Evolutionary conservation across 2,888 invertebrate genomes (phyloP), one percentile per base, ranked within the genome.

Genomic region (Erannis defoliaria): DNA sequence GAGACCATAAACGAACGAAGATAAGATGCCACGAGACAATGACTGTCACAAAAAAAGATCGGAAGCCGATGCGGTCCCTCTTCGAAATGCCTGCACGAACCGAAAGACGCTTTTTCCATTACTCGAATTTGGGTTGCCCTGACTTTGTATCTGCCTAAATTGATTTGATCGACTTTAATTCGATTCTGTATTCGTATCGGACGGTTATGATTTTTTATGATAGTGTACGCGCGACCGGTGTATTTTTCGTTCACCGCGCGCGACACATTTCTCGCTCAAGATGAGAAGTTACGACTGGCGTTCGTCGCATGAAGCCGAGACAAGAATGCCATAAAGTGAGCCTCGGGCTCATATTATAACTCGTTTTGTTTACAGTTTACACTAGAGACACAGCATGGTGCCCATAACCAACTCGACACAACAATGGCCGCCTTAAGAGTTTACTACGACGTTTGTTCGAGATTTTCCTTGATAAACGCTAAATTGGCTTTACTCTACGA

Each of bases 391-490:
- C 70, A 71, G 74, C 73, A 70, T 69, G 76, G 66, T 72, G 75
- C 66, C 79, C 81, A 81, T 84, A 83, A 78, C 77, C 69, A 74
- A 74, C 66, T 85, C 82, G 89, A 89, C 89, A 88, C 77, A 87
- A 89, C 89, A 89, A 90, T 88, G 85, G 86, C 77, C 63, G 77
- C 72, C 76, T 77, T 76, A 75, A 70, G 77, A 79, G 77, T 72
- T 79, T 76, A 76, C 77, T 75, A 72, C 78, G 76, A 74, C 74
- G 77, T 80, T 81, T 74, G 75, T 82, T 78, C 74, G 76, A 85
- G 86, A 89, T 90, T 84, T 80, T 75, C 76, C 77, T 76, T 77
- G 89, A 88, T 89, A 88, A 87, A 85, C 77, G 77, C 76, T 86
- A 86, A 88, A 89, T 88, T 89, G 89, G 84, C 85, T 81, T 72